Conservation (phyloP, 2,113 vertebrate species). For the Myodes glareolus region DNA sequence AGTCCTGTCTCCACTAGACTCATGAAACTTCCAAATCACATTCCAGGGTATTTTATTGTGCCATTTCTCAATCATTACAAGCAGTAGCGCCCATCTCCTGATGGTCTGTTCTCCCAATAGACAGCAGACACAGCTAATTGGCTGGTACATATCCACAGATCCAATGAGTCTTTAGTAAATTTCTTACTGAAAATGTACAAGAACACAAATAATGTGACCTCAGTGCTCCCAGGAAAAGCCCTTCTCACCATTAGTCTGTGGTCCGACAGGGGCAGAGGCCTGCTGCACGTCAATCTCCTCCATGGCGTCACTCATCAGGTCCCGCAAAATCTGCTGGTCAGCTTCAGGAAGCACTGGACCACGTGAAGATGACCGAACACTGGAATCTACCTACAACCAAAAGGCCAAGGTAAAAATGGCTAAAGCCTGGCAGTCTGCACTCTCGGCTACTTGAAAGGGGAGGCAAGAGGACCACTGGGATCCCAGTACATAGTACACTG, state of each 20-base stretch:
- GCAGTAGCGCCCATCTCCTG: neutral
- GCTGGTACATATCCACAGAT: neutral
- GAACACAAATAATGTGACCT: neutral
- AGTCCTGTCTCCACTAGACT: neutral
- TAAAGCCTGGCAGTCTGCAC: neutral
- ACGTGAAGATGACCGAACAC: slow-evolving; percentile 85
- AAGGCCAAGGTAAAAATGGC: slow-evolving; percentile 33
- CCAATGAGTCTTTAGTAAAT: neutral
- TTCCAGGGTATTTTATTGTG: neutral
- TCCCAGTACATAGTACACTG: neutral
- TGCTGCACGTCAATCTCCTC: slow-evolving; percentile 93
- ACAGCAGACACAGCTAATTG: neutral
- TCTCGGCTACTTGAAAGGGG: neutral
- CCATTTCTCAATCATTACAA: neutral
- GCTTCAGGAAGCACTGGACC: slow-evolving; percentile 92
- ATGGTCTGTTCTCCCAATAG: neutral
- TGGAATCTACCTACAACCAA: slow-evolving; percentile 87
- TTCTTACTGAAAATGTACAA: neutral
- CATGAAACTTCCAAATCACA: neutral
- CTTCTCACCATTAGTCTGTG: slow-evolving; percentile 89
- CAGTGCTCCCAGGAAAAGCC: neutral
- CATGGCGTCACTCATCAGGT: slow-evolving; percentile 99
- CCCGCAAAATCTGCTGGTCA: slow-evolving; percentile 95
- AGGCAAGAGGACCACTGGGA: neutral
- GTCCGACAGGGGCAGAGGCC: slow-evolving; percentile 63